Base-by-base conservation (phyloP, 2,113 vertebrate species). In the Alligator sinensis region DNA sequence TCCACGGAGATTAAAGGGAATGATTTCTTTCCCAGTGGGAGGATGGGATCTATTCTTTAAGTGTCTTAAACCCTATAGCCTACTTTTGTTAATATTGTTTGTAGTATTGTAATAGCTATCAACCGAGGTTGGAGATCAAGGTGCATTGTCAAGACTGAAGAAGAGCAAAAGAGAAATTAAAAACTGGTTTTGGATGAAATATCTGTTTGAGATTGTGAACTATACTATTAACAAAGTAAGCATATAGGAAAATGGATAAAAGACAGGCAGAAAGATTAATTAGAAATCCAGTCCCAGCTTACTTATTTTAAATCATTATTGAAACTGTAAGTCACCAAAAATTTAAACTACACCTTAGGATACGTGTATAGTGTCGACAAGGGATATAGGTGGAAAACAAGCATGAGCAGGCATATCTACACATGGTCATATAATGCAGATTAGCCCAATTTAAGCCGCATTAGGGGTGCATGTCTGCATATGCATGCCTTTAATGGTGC, bases 181-280 rank as follows among this genome's bases (percentile, higher is more conserved):
- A 68, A 13, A 85, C 28, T 54, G 62, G 60, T 34, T 5, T 92
- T 91, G 77, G 92, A 93, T 83, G 24, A 91, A 87, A 90, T 27
- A 25, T 72, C 88, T 93, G 74, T 0, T 0, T 38, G 12, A 72
- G 68, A 38, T n/a, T 38, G 6, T 38, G 68, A 34, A 38, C 22
- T 74, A 47, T 21, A 47, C 38, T 47, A 74, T 14, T 77, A 89
- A 85, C 72, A 88, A 85, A 88, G 66, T 54, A 84, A 57, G 75
- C 80, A 84, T 91, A 93, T 54, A 91, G 81, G 58, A 86, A 94
- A 84, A 93, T 92, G 66, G 79, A 30, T 92, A 88, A 95, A 77
- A 92, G 84, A 38, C 62, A 96, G 95, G 91, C 60, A 84, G 59
- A 94, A 83, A 34, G 92, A 87, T 5, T 87, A 66, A 17, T 28